A percentile compares a stretch with the other conserved stretches of the same genome.
These are phyloP conservation scores for Hetaerina titia DNA, from an alignment of 2,888 invertebrate species.

Conservation along the genomic window DNA sequence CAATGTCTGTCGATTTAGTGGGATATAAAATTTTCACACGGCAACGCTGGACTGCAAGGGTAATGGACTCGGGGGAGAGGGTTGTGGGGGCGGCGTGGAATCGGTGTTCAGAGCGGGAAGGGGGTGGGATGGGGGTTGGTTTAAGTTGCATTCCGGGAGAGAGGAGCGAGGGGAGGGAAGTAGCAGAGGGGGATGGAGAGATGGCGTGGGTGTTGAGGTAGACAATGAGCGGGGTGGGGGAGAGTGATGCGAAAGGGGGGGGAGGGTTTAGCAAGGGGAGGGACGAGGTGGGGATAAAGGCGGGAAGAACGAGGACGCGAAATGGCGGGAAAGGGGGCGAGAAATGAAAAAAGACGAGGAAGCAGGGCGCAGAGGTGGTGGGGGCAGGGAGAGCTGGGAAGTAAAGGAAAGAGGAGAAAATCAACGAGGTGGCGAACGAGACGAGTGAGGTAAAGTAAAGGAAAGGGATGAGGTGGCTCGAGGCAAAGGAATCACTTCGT, in stretches of 20 bases:
- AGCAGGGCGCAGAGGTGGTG: background rate
- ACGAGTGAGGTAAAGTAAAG: too few relatives aligned
- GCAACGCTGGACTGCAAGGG: background rate
- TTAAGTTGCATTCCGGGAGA: background rate
- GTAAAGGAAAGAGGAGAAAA: too few relatives aligned
- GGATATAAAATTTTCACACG: background rate
- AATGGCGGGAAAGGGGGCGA: background rate
- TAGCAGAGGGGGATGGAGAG: slow-evolving; percentile 70
- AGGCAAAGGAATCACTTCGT: too few relatives aligned
- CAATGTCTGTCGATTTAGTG: background rate
- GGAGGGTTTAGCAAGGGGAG: background rate
- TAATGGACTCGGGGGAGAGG: background rate
- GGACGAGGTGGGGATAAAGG: background rate
- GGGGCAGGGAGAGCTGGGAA: background rate
- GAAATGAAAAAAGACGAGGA: background rate
- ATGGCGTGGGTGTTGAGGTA: slow-evolving; percentile 71
- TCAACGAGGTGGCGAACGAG: too few relatives aligned
- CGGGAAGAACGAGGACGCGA: background rate
- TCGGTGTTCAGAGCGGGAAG: background rate
- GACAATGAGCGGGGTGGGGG: slow-evolving; percentile 65
- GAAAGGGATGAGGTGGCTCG: too few relatives aligned
- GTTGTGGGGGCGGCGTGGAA: background rate
- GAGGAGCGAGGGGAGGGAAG: slow-evolving; percentile 70
- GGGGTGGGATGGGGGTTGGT: background rate
- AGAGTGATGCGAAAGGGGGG: background rate